A percentile compares a stretch with the other conserved stretches of the same genome.
phyloP scores from a whole-genome alignment of 2,113 vertebrate genomes.

The Ictalurus furcatus region DNA sequence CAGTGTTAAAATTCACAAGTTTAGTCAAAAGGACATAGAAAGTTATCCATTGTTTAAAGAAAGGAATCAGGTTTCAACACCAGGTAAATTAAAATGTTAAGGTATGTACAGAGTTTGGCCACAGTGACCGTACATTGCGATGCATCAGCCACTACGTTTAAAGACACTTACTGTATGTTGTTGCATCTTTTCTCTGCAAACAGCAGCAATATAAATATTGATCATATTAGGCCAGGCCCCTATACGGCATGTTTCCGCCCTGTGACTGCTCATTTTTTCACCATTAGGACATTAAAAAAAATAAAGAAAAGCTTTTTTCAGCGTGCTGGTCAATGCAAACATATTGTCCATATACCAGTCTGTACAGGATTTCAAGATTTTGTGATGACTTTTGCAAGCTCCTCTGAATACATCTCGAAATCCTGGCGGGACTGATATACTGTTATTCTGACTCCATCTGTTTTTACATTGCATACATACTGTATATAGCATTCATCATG shows the following conservation, averaged over 20 bases:
- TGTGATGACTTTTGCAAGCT: too few species aligned
- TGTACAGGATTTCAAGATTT: too few species aligned
- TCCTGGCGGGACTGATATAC: neutral
- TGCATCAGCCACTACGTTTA: neutral
- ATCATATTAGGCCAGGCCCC: neutral
- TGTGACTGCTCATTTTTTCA: conserved; percentile 5
- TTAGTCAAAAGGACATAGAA: neutral
- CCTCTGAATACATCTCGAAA: too few species aligned
- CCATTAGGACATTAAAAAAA: neutral
- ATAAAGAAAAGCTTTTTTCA: neutral
- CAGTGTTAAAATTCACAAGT: conserved; percentile 14
- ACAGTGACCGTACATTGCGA: neutral
- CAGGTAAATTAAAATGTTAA: neutral
- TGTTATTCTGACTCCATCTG: neutral
- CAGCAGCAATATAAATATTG: neutral
- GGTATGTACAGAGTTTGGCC: neutral
- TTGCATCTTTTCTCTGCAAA: neutral
- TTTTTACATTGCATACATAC: neutral
- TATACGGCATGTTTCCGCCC: neutral
- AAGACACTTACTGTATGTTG: neutral
- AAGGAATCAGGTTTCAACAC: neutral
- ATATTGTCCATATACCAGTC: neutral
- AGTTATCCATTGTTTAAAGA: neutral
- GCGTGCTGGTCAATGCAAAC: neutral
- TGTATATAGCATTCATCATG: neutral